Evolutionary conservation across 2,113 vertebrate genomes (phyloP).

Genomic region (Antechinus flavipes): DNA sequence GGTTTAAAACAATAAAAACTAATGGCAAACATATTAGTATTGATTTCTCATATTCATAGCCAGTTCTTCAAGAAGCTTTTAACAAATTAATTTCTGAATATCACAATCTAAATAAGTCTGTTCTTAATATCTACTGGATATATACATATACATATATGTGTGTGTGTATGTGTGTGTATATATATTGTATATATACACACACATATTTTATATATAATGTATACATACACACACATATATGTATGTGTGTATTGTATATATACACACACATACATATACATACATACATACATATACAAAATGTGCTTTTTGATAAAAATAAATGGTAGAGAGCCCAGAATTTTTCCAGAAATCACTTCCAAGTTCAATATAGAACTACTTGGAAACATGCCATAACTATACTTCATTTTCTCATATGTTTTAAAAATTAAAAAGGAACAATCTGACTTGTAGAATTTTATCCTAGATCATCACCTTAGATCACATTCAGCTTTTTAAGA

Average conservation of each 20-base stretch:
- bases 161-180: too few relatives aligned
- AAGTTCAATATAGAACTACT: conserved; percentile 52
- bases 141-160: background rate
- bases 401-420: conserved; percentile 59
- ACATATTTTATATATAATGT: too few relatives aligned
- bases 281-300: background rate
- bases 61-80: conserved; percentile 39
- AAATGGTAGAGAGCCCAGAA: conserved; percentile 50
- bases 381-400: conserved; percentile 46
- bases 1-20: conserved; percentile 41
- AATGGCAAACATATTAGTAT: conserved; percentile 31
- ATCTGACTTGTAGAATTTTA: conserved; percentile 41
- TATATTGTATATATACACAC: too few relatives aligned
- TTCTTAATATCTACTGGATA: conserved; percentile 47
- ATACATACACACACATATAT: background rate
- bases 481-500: background rate
- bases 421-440: conserved; percentile 62
- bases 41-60: conserved; percentile 37
- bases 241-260: too few relatives aligned
- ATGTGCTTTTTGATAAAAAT: conserved; percentile 58
- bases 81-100: conserved; percentile 40
- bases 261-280: too few relatives aligned
- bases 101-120: conserved; percentile 5
- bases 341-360: conserved; percentile 38
- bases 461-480: background rate